Evolutionary conservation across 2,888 invertebrate species (phyloP).

Genomic region (Orthosia incerta): DNA sequence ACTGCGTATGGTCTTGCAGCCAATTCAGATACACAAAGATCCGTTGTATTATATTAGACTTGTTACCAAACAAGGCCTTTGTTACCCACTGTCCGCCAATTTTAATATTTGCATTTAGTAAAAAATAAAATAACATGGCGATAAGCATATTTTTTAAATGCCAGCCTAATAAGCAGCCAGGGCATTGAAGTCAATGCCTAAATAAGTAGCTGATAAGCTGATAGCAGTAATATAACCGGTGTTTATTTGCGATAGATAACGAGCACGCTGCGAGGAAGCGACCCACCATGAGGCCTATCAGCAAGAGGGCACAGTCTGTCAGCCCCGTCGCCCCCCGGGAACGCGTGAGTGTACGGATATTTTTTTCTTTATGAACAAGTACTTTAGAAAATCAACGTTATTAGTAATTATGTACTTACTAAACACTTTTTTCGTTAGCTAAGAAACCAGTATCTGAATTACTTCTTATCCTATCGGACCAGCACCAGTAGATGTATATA

Average conservation of each 20-base stretch:
- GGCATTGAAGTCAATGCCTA: constrained; percentile 43
- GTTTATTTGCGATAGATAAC: constrained; percentile 57
- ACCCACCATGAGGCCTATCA: constrained; percentile 47
- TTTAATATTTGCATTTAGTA: not conserved
- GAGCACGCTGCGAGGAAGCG: constrained; percentile 65
- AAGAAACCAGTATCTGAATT: not conserved
- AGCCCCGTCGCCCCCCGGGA: constrained; percentile 68
- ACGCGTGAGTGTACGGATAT: constrained; percentile 61
- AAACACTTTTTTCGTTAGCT: too few species aligned
- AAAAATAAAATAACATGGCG: constrained; percentile 9
- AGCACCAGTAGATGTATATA: too few species aligned
- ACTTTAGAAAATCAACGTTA: too few species aligned
- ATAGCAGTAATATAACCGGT: constrained; percentile 49
- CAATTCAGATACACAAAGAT: too few species aligned
- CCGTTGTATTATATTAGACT: too few species aligned
- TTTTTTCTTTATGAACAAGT: not conserved
- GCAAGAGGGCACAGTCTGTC: constrained; percentile 77
- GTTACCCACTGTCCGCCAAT: not conserved
- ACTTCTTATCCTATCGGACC: too few species aligned
- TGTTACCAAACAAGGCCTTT: not conserved
- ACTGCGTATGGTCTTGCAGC: too few species aligned
- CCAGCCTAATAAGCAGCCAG: constrained; percentile 10
- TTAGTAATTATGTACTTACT: too few species aligned
- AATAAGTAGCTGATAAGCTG: constrained; percentile 43
- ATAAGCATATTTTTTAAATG: constrained; percentile 29